Evolutionary conservation across 2,888 invertebrate species (phyloP).

Genomic region (Metallyticus violacea): DNA sequence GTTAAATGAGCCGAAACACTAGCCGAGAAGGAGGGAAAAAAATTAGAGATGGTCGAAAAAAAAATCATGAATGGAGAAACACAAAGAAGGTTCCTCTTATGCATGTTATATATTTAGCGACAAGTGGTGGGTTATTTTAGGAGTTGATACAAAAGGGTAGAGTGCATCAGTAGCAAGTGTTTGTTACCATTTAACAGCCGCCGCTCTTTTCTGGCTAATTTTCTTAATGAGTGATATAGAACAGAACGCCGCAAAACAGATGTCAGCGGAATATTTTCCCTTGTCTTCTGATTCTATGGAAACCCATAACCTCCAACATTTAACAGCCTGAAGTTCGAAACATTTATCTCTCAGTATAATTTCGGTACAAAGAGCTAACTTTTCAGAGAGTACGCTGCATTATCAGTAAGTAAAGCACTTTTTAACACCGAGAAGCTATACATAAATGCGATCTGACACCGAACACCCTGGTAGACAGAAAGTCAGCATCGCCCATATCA

Average conservation of each 20-base stretch:
- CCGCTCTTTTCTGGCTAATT: not conserved
- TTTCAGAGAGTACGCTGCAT: too few species aligned
- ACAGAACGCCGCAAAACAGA: not conserved
- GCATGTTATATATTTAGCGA: not conserved
- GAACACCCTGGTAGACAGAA: too few species aligned
- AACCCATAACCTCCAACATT: too few species aligned
- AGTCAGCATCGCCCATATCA: too few species aligned
- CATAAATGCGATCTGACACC: too few species aligned
- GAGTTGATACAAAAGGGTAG: not conserved
- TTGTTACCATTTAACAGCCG: not conserved
- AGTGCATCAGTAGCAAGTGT: not conserved
- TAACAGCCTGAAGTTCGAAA: too few species aligned
- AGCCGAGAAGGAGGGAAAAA: not conserved
- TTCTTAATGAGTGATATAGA: not conserved
- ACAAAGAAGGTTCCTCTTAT: not conserved
- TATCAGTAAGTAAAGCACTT: too few species aligned
- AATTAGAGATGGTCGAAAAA: not conserved
- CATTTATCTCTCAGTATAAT: too few species aligned
- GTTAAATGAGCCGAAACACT: not conserved
- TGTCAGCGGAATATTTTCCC: too few species aligned
- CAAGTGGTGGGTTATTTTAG: not conserved
- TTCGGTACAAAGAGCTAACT: too few species aligned
- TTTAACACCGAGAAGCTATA: too few species aligned
- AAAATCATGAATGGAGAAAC: not conserved
- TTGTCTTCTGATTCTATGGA: too few species aligned